Base-by-base conservation (phyloP, 2,797 vertebrate genomes). In the Hippopotamyrus pictus region DNA sequence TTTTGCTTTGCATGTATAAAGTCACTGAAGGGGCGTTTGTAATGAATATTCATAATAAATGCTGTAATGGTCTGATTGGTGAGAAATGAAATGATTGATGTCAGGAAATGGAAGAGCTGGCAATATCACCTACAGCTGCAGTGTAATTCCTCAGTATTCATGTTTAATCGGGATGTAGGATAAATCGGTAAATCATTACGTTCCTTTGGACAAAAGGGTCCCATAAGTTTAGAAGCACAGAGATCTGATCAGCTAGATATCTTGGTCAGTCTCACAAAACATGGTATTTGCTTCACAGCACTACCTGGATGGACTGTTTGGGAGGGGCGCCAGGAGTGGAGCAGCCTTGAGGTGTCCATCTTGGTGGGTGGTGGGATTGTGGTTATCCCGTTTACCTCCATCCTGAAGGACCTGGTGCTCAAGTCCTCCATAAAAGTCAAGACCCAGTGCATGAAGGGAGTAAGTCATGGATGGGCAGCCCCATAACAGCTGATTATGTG, bases 281-380 rank as follows among this genome's bases (percentile, higher is more conserved):
- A 17, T 79, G 41, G 11, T 11, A 54, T 87, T 79, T 89, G 7
- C 62, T 48, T 90, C 92, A 29, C 90, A 99, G 99, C 92, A 99
- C 79, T 99, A 95, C 90, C 93, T 98, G 92, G 96, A 97, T 0
- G 97, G 97, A 5, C 97, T 97, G 0, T 97, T 97, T 1, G 96
- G 97, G 96, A 97, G 62, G 97, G 96, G 0, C 96, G 97, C 91
- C 99, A 99, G 94, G 98, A 99, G 86, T 99, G 99, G 98, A 97
- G 95, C 88, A 97, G 98, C 90, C 99, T 97, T 89, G 97, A 98
- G 90, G 98, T 99, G 91, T 99, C 98, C 0, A 97, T 99, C 82
- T 93, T 99, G 76, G 98, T 99, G 88, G 99, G 99, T 91, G 98
- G 97, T 88, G 99, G 99, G 90, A 98, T 99, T 0, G 98, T 96